phyloP scores from a whole-genome alignment of 2,888 invertebrate genomes.

The Cerastis leucographa region DNA sequence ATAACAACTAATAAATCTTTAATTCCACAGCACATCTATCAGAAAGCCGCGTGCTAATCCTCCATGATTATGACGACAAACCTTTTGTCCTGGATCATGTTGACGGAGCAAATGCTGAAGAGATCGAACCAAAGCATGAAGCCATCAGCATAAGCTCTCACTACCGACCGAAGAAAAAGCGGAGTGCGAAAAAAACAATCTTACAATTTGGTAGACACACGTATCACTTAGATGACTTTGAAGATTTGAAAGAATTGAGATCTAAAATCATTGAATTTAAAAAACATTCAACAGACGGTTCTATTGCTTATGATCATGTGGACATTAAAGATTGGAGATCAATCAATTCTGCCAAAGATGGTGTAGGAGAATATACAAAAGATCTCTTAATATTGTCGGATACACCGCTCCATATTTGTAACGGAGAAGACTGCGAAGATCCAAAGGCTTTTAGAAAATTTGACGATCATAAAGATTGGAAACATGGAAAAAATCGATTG shows the following conservation, averaged over 20 bases:
- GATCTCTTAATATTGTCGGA: constrained; percentile 36
- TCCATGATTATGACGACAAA: constrained; percentile 2
- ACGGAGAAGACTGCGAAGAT: constrained; percentile 1
- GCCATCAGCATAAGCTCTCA: not conserved
- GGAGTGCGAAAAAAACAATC: not conserved
- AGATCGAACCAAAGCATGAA: rapidly evolving
- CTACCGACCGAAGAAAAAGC: not conserved
- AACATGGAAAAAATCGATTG: not conserved
- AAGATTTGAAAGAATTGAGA: not conserved
- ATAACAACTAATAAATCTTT: too few species aligned
- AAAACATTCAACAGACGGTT: not conserved
- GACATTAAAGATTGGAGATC: constrained; percentile 57
- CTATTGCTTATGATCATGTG: constrained; percentile 60
- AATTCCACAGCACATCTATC: constrained; percentile 33
- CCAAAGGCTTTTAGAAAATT: constrained; percentile 4
- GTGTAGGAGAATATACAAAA: constrained; percentile 63
- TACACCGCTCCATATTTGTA: not conserved
- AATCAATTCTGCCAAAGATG: not conserved
- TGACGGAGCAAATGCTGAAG: rapidly evolving
- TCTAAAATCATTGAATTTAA: not conserved
- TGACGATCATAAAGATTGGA: not conserved
- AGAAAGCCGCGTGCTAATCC: constrained; percentile 16
- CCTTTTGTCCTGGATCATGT: not conserved
- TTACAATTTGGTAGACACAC: constrained; percentile 29
- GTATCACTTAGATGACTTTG: constrained; percentile 14